Base-by-base conservation (phyloP, 92 coral and sea anemone genomes). In the Montipora capitata region DNA sequence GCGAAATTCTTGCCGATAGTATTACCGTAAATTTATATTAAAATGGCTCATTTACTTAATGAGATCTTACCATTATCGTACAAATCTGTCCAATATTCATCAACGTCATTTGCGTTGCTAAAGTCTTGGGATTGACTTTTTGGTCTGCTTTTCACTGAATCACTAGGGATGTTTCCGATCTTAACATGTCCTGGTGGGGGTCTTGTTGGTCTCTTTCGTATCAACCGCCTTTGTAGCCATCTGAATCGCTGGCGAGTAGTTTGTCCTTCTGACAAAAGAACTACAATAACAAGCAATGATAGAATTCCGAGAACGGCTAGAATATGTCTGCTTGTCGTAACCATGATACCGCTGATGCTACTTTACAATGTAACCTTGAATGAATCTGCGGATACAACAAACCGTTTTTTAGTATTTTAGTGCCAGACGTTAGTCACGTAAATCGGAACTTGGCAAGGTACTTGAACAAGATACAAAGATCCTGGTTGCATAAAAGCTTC, bases 161-260 rank as follows among this genome's bases (percentile, higher is more conserved):
- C 5, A 3, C 7, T 35, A 7, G 79, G 71, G 7, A 6, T 57
- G n/a, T 51, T 68, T 40, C 43, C 12, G 2, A n/a, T 75, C 2
- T 14, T 27, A 80, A 39, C 13, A 4, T 15, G 10, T 57, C 42
- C 68, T 3, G 16, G 9, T 38, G 71, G 16, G 15, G 85, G 43
- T 43, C 71, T 82, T 40, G 87, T 59, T 10, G 87, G 79, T 20
- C 80, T 11, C 5, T 7, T 35, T 17, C 78, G 27, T 12, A 72
- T 57, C 16, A 82, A 41, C 7, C 87, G 42, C 44, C 79, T 70
- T 10, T 15, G 4, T 3, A 15, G 3, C 77, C 77, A 82, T 62
- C 49, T 57, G 67, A 2, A 16, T n/a, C 68, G 74, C 9, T 49
- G 65, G 10, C 54, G 76, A 14, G 56, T 17, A 5, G 44, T 57